phyloP scores from a whole-genome alignment of 2,113 vertebrate genomes.

The Hymenochirus boettgeri region DNA sequence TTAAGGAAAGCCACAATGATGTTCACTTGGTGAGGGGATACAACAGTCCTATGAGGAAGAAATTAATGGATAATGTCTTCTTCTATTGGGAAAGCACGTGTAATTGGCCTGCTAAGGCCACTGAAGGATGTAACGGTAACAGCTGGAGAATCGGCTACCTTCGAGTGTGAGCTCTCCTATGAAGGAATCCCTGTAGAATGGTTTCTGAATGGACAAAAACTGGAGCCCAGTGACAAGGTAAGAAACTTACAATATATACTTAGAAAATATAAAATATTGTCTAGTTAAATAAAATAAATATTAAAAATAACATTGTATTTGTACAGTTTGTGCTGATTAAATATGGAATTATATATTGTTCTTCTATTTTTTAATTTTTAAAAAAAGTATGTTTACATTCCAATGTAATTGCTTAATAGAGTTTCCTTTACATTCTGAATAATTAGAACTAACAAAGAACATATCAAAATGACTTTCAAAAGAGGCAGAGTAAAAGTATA shows the following conservation, averaged over 20 bases:
- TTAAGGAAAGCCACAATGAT: conserved; percentile 64
- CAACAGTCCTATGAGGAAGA: conserved; percentile 53
- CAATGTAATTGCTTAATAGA: too few relatives aligned
- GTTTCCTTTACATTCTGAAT: too few relatives aligned
- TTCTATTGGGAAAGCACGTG: conserved; percentile 82
- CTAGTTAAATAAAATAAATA: too few relatives aligned
- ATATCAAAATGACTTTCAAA: too few relatives aligned
- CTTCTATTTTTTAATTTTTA: too few relatives aligned
- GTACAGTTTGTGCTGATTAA: too few relatives aligned
- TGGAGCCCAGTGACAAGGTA: conserved; percentile 92
- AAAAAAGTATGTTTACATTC: too few relatives aligned
- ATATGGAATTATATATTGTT: too few relatives aligned
- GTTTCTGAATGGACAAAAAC: conserved; percentile 84
- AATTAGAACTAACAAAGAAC: too few relatives aligned
- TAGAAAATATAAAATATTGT: too few relatives aligned
- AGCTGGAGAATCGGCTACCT: conserved; percentile 92
- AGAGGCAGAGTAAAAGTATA: too few relatives aligned
- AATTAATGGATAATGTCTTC: conserved; percentile 72
- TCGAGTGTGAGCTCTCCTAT: conserved; percentile 92
- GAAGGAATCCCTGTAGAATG: conserved; percentile 91
- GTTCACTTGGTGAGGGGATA: conserved; percentile 58
- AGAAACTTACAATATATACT: conserved; percentile 45
- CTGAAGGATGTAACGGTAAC: conserved; percentile 90
- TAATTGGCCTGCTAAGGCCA: conserved; percentile 77
- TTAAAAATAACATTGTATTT: too few relatives aligned